Evolutionary conservation across 23 tunicate species (phyloP), one percentile per base, ranked within the genome.

Genomic region (Diplosoma virens): DNA sequence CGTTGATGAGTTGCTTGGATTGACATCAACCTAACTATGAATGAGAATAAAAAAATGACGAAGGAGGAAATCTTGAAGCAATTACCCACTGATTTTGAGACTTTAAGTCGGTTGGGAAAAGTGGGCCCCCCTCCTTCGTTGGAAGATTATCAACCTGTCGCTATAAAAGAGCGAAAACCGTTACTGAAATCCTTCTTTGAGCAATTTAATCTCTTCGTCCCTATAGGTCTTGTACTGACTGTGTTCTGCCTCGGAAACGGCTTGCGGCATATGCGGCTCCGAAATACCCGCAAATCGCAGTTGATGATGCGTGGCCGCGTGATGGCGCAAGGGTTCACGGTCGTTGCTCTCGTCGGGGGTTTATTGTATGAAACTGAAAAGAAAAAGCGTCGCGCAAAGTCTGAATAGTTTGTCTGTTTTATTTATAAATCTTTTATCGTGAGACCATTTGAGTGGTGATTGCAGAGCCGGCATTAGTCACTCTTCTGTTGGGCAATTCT

Each of bases 271-370:
- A 89, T 89, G 96, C 48, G 17, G 2, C 14, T 18, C 11, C 64
- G 84, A 0, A 72, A 89, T 45, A 25, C 64, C 1, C 17, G 21
- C 25, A 48, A 84, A 27, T 89, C 96, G 14, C 87, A 89, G 46
- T 48, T 35, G 35, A 89, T 89, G 96, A 89, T 89, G 96, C 72
- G 96, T 3, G 96, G 96, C 3, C 88, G 96, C 29, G 84, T 89
- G 1, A 30, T 71, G 11, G 84, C 96, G 29, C 96, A 89, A 31
- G 96, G 88, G 22, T 89, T 89, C 58, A 82, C 88, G 4, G 45
- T 89, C 5, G 32, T 82, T 0, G 96, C 84, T 21, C 16, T 89
- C 0, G 77, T 77, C 0, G 84, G 66, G 0, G 96, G 96, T 1
- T 11, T 85, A 37, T 32, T 26, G 16, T 50, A 33, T 32, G 91